These are phyloP conservation scores for Rhaphigaster nebulosa DNA, from an alignment of 2,888 invertebrate species.

Conservation along the genomic window DNA sequence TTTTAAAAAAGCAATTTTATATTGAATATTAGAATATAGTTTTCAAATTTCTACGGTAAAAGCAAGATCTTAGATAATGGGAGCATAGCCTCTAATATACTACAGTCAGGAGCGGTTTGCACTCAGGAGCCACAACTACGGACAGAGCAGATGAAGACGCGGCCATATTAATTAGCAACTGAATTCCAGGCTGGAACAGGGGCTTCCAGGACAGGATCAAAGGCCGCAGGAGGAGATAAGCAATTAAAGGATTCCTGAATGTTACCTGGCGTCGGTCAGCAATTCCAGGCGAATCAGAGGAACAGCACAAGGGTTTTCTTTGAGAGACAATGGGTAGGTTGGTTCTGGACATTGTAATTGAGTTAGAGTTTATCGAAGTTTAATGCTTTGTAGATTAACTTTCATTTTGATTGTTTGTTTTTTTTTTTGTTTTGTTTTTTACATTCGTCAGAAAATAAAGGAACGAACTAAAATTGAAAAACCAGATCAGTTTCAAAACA, in stretches of 20 bases:
- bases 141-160: background rate
- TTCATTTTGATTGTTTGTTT: background rate
- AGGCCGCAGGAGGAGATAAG: background rate
- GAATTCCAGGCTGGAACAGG: background rate
- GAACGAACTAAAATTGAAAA: too few species aligned
- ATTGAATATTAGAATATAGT: too few species aligned
- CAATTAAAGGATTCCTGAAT: background rate
- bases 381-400: background rate
- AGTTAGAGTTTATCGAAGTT: background rate
- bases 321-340: background rate
- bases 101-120: too few species aligned
- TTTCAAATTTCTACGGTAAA: background rate
- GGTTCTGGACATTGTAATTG: too few species aligned
- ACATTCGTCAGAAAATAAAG: background rate
- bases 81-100: background rate
- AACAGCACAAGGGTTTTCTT: background rate
- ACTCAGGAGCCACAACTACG: conserved; percentile 1
- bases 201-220: background rate
- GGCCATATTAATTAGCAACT: background rate
- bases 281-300: background rate
- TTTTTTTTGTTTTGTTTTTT: background rate
- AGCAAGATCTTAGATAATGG: background rate
- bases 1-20: too few species aligned
- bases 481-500: too few species aligned
- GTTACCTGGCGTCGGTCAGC: background rate